Percentiles rank a stretch among this genome's conserved stretches.
phyloP scores from a whole-genome alignment of 2,113 vertebrate genomes.

The Nothobranchius furzeri region DNA sequence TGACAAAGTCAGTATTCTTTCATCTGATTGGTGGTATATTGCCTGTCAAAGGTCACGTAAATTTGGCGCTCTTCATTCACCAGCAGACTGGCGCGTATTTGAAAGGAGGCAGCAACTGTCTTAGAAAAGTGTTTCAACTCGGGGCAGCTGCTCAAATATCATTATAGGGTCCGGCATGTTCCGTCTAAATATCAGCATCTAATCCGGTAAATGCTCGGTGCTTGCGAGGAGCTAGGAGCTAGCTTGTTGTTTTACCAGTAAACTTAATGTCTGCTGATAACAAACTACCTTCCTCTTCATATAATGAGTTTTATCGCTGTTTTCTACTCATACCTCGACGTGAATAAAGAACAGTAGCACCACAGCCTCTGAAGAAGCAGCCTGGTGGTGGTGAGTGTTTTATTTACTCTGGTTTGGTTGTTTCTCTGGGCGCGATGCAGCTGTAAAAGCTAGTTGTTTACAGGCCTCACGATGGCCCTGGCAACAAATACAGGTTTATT shows the following conservation, averaged over 20 bases:
- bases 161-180: neutral
- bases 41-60: constrained; percentile 48
- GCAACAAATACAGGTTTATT: too few relatives aligned
- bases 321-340: neutral
- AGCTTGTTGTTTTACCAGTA: constrained; percentile 52
- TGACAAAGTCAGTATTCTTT: neutral
- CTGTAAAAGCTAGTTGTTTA: too few relatives aligned
- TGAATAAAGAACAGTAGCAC: constrained; percentile 4
- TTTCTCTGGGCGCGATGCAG: neutral
- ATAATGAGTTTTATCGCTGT: constrained; percentile 8
- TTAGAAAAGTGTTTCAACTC: neutral
- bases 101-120: constrained; percentile 23
- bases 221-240: constrained; percentile 12
- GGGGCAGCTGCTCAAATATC: neutral
- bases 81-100: constrained; percentile 65
- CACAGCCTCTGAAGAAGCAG: neutral
- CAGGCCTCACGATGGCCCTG: too few relatives aligned
- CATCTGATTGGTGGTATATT: constrained; percentile 60
- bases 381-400: constrained; percentile 46
- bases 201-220: constrained; percentile 3
- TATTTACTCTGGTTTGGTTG: neutral
- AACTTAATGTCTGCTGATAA: neutral
- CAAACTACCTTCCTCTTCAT: constrained; percentile 5
- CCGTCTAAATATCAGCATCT: neutral
- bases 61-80: constrained; percentile 75